Conservation (phyloP, 1,140 invertebrate genomes). For the Nasonia longicornis region DNA sequence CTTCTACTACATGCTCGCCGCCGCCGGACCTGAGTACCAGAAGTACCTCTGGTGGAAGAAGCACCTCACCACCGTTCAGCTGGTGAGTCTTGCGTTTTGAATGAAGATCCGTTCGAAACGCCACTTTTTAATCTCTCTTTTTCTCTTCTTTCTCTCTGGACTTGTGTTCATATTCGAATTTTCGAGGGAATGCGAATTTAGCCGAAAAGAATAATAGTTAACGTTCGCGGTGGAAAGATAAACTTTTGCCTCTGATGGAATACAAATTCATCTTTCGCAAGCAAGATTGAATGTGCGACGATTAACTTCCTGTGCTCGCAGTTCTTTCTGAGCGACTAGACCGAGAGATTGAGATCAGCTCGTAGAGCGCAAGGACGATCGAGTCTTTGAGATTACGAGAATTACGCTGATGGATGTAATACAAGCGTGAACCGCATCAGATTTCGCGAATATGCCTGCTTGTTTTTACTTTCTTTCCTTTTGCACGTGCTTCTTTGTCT, state of each 20-base stretch:
- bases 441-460: no score
- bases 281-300: no score
- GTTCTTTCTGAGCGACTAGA: not conserved
- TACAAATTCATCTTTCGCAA: no score
- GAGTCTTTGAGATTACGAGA: not conserved
- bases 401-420: not conserved
- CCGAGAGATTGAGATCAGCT: not conserved
- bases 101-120: not conserved
- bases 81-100: slow-evolving; percentile 75
- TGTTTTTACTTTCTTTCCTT: not conserved
- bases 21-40: slow-evolving; percentile 90
- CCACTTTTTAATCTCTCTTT: not conserved
- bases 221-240: no score
- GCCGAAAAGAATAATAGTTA: no score
- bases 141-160: not conserved
- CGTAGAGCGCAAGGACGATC: not conserved
- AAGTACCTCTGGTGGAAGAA: slow-evolving; percentile 97
- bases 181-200: no score
- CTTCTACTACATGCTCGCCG: slow-evolving; percentile 90
- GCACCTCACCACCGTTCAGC: slow-evolving; percentile 89
- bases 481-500: not conserved
- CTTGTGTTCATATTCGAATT: no score
- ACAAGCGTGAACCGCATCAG: no score
- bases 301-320: not conserved
- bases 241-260: no score